phyloP scores from a whole-genome alignment of 2,797 vertebrate species.

The Leontocebus nigricollis region DNA sequence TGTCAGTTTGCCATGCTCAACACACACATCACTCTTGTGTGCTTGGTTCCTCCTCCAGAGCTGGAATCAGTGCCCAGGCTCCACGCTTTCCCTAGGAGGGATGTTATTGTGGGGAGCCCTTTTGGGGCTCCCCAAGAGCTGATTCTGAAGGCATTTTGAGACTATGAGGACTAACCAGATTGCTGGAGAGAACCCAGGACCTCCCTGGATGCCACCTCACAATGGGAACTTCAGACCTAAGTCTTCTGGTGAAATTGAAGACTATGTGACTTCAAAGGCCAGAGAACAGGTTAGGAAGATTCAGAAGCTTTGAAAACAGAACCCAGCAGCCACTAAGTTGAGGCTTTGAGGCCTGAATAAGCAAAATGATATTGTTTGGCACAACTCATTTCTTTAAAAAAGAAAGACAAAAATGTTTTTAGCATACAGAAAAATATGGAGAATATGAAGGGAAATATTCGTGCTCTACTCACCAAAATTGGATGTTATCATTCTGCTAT shows the following conservation, averaged over 20 bases:
- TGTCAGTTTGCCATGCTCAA: neutral
- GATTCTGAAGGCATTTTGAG: neutral
- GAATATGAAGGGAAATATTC: neutral
- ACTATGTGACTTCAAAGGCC: neutral
- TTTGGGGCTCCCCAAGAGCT: neutral
- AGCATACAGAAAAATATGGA: neutral
- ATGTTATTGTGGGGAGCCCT: neutral
- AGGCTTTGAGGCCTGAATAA: neutral
- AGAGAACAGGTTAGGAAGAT: neutral
- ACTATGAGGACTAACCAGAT: neutral
- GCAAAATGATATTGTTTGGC: neutral
- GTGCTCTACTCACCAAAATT: neutral
- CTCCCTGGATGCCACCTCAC: neutral
- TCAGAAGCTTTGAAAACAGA: neutral
- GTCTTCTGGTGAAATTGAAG: neutral
- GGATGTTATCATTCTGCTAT: neutral
- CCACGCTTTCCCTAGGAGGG: neutral
- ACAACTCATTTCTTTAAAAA: neutral
- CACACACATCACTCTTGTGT: neutral
- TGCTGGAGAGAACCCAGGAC: neutral
- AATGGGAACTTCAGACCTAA: neutral
- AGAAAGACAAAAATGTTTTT: neutral
- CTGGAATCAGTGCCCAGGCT: neutral
- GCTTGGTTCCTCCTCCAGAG: neutral
- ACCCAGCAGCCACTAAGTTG: neutral